Evolutionary conservation across 1,140 invertebrate genomes (phyloP).

Genomic region (Sarcophaga peregrina): DNA sequence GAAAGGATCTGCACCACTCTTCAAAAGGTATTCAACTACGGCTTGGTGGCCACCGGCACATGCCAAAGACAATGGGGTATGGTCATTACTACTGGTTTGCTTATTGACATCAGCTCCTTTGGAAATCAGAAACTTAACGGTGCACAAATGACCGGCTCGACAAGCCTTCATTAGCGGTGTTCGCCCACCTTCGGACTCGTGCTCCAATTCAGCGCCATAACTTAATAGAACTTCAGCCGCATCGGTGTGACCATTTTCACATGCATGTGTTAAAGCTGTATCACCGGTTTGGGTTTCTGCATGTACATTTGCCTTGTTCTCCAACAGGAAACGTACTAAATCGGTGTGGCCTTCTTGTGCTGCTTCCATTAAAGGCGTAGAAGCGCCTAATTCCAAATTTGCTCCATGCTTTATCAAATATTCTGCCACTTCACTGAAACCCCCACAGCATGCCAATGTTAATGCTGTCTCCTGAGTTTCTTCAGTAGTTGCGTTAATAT

Average conservation of each 20-base stretch:
- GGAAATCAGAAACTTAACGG: constrained; percentile 94
- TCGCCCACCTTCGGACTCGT: constrained; percentile 92
- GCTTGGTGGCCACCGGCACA: constrained; percentile 94
- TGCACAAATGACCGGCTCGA: constrained; percentile 97
- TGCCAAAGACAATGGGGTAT: constrained; percentile 96
- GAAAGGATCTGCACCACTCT: constrained; percentile 92
- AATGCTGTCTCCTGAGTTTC: constrained; percentile 98
- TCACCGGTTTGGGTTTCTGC: constrained; percentile 94
- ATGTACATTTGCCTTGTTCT: constrained; percentile 89
- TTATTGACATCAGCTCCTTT: constrained; percentile 94
- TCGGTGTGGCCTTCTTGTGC: constrained; percentile 97
- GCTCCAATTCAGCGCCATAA: constrained; percentile 92
- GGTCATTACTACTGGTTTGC: constrained; percentile 97
- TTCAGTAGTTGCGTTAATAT: constrained; percentile 98
- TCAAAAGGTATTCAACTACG: constrained; percentile 91
- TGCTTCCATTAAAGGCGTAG: constrained; percentile 98
- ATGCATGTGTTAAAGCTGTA: constrained; percentile 97
- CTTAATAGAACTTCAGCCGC: constrained; percentile 88
- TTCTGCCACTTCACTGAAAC: constrained; percentile 97
- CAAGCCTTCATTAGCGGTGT: constrained; percentile 99
- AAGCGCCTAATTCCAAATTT: constrained; percentile 94
- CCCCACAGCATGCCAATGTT: constrained; percentile 96
- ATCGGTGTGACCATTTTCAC: constrained; percentile 96
- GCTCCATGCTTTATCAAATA: constrained; percentile 95
- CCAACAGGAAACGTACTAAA: constrained; percentile 87